phyloP scores from a whole-genome alignment of 1,140 invertebrate genomes.

The Leptopilina boulardi region DNA sequence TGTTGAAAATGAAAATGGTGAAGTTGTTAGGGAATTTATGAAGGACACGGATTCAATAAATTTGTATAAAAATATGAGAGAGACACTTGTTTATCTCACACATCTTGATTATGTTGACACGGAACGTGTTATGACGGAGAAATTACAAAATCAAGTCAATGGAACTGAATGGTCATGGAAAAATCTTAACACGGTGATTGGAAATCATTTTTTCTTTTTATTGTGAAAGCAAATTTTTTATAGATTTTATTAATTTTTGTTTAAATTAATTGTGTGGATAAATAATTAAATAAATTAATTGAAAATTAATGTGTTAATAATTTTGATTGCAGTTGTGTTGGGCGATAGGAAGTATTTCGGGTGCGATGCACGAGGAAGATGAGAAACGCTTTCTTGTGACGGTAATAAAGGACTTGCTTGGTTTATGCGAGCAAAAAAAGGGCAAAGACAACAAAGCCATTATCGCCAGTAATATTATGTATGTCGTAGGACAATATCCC shows the following conservation, averaged over 20 bases:
- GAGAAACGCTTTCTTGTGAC: constrained; percentile 99
- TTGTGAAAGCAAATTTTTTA: too few species aligned
- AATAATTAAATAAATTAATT: constrained; percentile 2
- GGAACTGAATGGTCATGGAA: constrained; percentile 99
- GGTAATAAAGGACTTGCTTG: constrained; percentile 98
- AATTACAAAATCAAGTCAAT: constrained; percentile 99
- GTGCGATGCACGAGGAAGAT: constrained; percentile 99
- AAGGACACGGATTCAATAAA: constrained; percentile 99
- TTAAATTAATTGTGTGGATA: too few species aligned
- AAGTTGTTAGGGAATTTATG: constrained; percentile 99
- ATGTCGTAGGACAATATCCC: constrained; percentile 99
- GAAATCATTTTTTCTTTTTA: constrained; percentile 70
- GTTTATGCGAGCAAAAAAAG: constrained; percentile 99
- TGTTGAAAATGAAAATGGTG: constrained; percentile 99
- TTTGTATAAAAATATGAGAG: constrained; percentile 99
- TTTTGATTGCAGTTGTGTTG: constrained; percentile 87
- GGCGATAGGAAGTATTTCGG: constrained; percentile 99
- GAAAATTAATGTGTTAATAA: constrained; percentile 9
- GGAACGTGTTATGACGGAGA: constrained; percentile 99
- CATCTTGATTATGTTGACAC: constrained; percentile 99
- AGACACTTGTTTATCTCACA: constrained; percentile 98
- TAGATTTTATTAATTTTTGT: too few species aligned
- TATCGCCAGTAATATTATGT: constrained; percentile 99
- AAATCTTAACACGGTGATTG: constrained; percentile 94
- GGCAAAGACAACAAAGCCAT: constrained; percentile 99